Percentiles rank a stretch among this genome's conserved stretches.
Evolutionary conservation across 2,113 vertebrate species (phyloP).

Genomic region (Rattus norvegicus): DNA sequence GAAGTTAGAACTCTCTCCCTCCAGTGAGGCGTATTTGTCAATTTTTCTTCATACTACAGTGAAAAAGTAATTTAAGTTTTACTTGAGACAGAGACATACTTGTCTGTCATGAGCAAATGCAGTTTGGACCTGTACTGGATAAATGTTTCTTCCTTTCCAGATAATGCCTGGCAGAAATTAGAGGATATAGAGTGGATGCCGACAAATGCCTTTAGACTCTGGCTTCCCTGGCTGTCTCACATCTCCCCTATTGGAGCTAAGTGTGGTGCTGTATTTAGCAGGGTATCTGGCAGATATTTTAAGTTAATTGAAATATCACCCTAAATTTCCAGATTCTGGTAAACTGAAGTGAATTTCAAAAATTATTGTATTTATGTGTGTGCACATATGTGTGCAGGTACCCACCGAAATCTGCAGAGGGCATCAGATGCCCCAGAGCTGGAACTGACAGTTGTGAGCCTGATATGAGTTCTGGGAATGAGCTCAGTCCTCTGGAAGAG

Average conservation of each 20-base stretch:
- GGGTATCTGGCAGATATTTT: not conserved
- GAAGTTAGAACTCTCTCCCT: slow-evolving; percentile 9
- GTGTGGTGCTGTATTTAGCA: not conserved
- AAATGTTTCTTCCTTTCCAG: not conserved
- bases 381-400: not conserved
- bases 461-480: not conserved
- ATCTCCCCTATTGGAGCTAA: not conserved
- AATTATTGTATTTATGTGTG: not conserved
- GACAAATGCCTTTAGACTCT: not conserved
- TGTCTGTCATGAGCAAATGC: not conserved
- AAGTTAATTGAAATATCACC: not conserved
- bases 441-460: not conserved
- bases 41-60: not conserved
- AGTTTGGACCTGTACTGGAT: not conserved
- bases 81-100: not conserved
- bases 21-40: not conserved
- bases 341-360: not conserved
- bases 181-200: not conserved
- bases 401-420: too few species aligned
- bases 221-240: accelerated
- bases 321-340: not conserved
- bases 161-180: not conserved
- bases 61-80: not conserved
- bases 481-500: not conserved
- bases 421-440: not conserved